phyloP scores from a whole-genome alignment of 1,140 invertebrate genomes.

The Procambarus clarkii region DNA sequence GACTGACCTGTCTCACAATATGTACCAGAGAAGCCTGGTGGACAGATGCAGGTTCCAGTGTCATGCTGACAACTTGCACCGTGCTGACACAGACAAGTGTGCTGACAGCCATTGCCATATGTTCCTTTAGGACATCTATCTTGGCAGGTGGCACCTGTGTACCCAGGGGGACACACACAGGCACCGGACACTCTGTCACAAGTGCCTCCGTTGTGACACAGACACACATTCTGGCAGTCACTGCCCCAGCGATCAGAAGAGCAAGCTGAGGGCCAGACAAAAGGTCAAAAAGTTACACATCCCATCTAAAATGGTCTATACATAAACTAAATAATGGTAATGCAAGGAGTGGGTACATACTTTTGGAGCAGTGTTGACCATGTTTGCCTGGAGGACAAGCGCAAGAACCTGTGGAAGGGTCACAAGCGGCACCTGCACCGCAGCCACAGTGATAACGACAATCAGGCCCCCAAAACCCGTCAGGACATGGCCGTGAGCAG shows the following conservation, averaged over 20 bases:
- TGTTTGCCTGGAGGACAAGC: slow-evolving; percentile 87
- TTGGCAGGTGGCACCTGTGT: slow-evolving; percentile 87
- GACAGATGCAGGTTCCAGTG: slow-evolving; percentile 80
- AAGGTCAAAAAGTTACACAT: slow-evolving; percentile 66
- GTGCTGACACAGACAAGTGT: slow-evolving; percentile 89
- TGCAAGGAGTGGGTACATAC: slow-evolving; percentile 74
- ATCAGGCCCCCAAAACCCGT: slow-evolving; percentile 83
- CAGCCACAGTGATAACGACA: slow-evolving; percentile 87
- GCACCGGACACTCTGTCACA: slow-evolving; percentile 85
- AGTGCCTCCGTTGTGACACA: slow-evolving; percentile 83
- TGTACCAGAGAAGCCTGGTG: slow-evolving; percentile 85
- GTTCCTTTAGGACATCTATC: slow-evolving; percentile 85
- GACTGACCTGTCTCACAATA: slow-evolving; percentile 79
- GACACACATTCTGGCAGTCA: slow-evolving; percentile 86
- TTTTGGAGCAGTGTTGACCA: slow-evolving; percentile 85
- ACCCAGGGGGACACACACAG: slow-evolving; percentile 89
- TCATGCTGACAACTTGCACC: slow-evolving; percentile 73
- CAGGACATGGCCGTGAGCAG: slow-evolving; percentile 84
- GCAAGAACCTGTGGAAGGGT: slow-evolving; percentile 85
- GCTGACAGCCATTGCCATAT: slow-evolving; percentile 89
- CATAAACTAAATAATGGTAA: background rate
- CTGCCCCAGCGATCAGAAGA: slow-evolving; percentile 82
- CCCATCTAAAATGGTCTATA: no score
- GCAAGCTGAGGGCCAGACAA: slow-evolving; percentile 79
- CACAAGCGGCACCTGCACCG: slow-evolving; percentile 82